Conservation (phyloP, 1,140 invertebrate genomes). For the Euborellia annulipes region DNA sequence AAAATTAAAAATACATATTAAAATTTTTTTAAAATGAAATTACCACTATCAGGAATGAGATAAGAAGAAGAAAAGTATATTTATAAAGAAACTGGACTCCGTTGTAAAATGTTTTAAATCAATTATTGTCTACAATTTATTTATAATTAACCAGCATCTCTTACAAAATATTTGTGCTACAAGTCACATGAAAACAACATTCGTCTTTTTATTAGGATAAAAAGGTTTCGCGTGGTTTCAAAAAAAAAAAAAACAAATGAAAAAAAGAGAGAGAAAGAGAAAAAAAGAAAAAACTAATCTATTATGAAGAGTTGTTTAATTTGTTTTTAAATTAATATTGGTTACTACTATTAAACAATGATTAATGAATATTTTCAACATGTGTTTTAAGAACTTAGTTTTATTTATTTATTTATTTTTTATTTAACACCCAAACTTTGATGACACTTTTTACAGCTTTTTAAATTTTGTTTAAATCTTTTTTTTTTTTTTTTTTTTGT, state of each 20-base stretch:
- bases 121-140: conserved; percentile 4
- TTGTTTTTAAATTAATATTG: conserved; percentile 8
- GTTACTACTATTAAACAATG: conserved; percentile 11
- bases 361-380: conserved; percentile 12
- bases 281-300: background rate
- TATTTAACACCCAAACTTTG: conserved; percentile 13
- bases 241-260: background rate
- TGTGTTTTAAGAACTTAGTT: conserved; percentile 11
- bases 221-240: too few species aligned
- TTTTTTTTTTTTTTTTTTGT: conserved; percentile 7
- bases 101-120: background rate
- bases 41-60: too few species aligned
- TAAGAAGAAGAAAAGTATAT: too few species aligned
- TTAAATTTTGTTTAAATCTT: too few species aligned
- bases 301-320: conserved; percentile 9
- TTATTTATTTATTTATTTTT: conserved; percentile 11
- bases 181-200: conserved; percentile 1
- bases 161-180: background rate
- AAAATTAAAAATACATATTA: too few species aligned
- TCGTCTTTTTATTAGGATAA: too few species aligned
- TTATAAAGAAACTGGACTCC: too few species aligned
- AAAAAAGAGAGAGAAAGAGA: background rate
- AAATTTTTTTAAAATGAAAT: too few species aligned
- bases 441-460: conserved; percentile 3
- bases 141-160: conserved; percentile 3